Evolutionary conservation across 2,113 vertebrate species (phyloP).

Genomic region (Galbula dea): DNA sequence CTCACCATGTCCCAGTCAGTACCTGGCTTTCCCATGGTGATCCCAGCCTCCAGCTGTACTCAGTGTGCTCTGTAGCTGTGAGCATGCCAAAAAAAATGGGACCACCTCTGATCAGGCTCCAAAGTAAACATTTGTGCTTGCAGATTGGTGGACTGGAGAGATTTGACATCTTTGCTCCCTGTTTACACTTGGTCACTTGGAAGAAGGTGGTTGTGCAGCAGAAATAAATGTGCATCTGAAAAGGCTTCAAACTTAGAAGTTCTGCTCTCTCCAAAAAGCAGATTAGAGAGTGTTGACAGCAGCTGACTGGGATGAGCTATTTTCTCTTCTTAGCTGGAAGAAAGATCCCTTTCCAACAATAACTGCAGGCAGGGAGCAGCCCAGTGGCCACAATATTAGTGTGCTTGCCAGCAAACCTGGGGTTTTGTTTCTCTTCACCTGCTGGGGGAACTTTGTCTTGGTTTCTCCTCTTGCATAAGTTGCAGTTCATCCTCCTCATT

Average conservation of each 20-base stretch:
- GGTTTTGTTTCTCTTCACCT: slow-evolving; percentile 10
- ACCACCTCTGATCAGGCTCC: background rate
- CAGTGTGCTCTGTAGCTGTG: background rate
- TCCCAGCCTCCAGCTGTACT: background rate
- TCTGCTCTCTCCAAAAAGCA: background rate
- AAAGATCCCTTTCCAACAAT: background rate
- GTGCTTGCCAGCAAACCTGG: background rate
- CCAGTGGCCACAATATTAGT: background rate
- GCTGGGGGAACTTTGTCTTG: background rate
- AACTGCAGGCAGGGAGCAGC: background rate
- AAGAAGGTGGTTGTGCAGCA: background rate
- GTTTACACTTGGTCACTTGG: background rate
- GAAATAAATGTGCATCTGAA: background rate
- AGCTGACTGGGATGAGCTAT: background rate
- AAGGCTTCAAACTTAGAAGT: background rate
- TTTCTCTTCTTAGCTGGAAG: background rate
- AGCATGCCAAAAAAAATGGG: background rate
- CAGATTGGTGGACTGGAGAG: background rate
- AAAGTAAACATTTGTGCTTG: background rate
- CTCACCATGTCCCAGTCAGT: background rate
- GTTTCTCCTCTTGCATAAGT: background rate
- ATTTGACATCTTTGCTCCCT: background rate
- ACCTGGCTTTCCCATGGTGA: background rate
- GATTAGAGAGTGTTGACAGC: background rate
- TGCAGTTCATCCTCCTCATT: background rate